These are phyloP conservation scores for Clinocottus analis DNA, from an alignment of 2,113 vertebrate species.

Conservation along the genomic window DNA sequence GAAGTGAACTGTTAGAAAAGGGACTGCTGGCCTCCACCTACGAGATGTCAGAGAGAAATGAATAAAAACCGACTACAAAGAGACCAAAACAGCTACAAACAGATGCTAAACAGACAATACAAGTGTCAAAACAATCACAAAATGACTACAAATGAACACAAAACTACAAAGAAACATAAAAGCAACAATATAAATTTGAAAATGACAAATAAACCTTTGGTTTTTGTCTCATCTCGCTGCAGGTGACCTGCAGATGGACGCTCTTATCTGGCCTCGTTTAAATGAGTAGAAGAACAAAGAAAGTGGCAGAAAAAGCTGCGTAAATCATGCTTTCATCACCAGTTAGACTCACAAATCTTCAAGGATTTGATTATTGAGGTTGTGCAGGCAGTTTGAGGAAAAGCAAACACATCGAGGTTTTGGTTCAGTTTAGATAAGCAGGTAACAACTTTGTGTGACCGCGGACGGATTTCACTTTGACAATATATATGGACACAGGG, in stretches of 20 bases:
- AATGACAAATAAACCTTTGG: background rate
- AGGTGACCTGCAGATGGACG: background rate
- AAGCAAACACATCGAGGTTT: slow-evolving; percentile 21
- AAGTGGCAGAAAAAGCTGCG: background rate
- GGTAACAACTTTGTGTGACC: background rate
- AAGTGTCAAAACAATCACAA: background rate
- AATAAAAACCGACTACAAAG: background rate
- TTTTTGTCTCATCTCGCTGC: background rate
- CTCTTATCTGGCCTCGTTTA: background rate
- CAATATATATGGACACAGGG: background rate
- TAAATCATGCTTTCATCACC: background rate
- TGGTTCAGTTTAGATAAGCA: slow-evolving; percentile 3
- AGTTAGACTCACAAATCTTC: background rate
- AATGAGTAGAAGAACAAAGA: background rate
- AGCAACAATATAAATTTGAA: background rate
- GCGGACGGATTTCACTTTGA: slow-evolving; percentile 1
- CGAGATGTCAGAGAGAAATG: background rate
- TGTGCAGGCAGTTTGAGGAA: background rate
- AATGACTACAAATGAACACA: background rate
- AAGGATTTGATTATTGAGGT: background rate
- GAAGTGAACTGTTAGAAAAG: no score
- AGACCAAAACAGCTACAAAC: background rate
- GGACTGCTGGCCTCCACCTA: no score
- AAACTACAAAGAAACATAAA: background rate
- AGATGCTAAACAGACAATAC: no score